Base-by-base conservation (phyloP, 2,888 invertebrate species). In the Rhabditoides inermis region DNA sequence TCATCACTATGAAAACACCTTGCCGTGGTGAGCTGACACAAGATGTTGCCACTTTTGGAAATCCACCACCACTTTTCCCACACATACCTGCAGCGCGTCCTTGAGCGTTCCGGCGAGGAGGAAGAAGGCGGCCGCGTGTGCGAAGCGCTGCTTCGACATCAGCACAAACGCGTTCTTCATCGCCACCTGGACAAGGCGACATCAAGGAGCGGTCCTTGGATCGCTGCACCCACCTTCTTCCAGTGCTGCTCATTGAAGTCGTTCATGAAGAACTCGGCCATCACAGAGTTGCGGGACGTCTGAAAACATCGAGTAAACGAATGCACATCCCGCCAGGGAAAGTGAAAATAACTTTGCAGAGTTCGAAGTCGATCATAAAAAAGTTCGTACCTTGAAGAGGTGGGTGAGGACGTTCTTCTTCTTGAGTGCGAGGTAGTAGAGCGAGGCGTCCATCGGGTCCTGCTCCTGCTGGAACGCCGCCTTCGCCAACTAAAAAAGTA, bases 51-150 rank as follows among this genome's bases (percentile, higher is more conserved):
- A 4, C 36, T 18, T 10, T 10, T 55, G 12, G 7, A n/a, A n/a
- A n/a, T n/a, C n/a, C n/a, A n/a, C n/a, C n/a, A n/a, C n/a, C n/a
- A n/a, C n/a, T n/a, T n/a, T n/a, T n/a, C n/a, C n/a, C n/a, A n/a
- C n/a, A 30, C 6, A 28, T 77, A 88, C 88, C 82, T 95, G 92
- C 50, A 98, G 84, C 3, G 95, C 95, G 79, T 98, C 98, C 69
- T 88, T 86, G 28, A 99, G 79, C 30, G 90, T 87, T 23, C 90
- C 91, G 23, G 90, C 94, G 4, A 99, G 81, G 49, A 99, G 81
- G 79, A 99, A 99, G 81, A 99, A 98, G 0, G 94, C 98, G 0
- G 94, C 95, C 0, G 98, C 95, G 76, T 98, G 94, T 57, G 90
- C 88, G 77, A 95, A 99, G 46, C 94, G 76, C 78, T 98, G 95